Evolutionary conservation across 92 coral and sea anemone genomes (phyloP).

Genomic region (Desmophyllum pertusum): DNA sequence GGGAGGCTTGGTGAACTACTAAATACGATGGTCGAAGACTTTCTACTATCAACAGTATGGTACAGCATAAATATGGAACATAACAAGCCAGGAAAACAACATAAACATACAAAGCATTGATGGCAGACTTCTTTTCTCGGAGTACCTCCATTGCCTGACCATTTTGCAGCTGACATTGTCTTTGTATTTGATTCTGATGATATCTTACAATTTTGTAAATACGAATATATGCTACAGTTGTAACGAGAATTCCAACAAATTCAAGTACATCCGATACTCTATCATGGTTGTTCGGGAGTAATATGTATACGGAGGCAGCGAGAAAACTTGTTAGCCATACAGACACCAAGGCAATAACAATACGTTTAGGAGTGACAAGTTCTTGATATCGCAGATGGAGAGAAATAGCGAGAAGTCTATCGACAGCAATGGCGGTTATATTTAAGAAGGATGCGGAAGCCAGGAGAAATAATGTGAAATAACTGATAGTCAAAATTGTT

Average conservation of each 20-base stretch:
- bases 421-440: neutral
- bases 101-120: neutral
- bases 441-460: neutral
- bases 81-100: neutral
- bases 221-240: neutral
- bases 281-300: neutral
- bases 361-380: too few species aligned
- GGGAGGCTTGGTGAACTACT: neutral
- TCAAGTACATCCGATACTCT: neutral
- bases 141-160: neutral
- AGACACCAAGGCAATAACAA: too few species aligned
- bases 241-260: neutral
- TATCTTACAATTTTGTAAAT: conserved; percentile 3
- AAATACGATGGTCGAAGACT: neutral
- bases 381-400: neutral
- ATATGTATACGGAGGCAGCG: neutral
- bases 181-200: neutral
- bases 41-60: neutral
- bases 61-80: neutral
- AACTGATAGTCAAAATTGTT: neutral
- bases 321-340: neutral
- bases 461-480: too few species aligned
- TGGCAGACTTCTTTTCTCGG: neutral
- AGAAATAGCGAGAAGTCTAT: neutral
- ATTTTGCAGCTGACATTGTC: neutral